Percentiles rank a stretch among this genome's conserved stretches.
Conservation (phyloP, 2,888 invertebrate species). For the Silvanus unidentatus region DNA sequence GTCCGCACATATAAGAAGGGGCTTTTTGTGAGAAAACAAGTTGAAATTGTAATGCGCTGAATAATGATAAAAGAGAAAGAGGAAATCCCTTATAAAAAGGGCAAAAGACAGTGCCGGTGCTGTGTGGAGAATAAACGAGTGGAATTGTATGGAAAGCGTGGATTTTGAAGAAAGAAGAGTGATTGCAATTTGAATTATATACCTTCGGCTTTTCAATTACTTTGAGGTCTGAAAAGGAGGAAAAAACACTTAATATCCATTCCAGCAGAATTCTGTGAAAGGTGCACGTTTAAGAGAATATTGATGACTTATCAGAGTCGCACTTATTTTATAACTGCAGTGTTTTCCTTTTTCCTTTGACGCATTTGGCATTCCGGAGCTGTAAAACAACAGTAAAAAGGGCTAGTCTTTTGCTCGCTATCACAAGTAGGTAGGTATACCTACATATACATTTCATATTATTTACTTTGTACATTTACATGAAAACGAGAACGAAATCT, state of each 20-base stretch:
- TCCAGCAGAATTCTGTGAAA: no score
- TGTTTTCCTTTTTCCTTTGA: no score
- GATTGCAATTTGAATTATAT: slow-evolving; percentile 4
- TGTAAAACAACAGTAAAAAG: no score
- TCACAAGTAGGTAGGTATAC: no score
- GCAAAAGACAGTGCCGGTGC: not conserved
- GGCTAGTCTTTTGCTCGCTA: no score
- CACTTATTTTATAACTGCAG: no score
- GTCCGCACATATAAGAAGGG: not conserved
- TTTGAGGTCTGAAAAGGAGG: not conserved
- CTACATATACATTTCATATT: no score
- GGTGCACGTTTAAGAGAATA: not conserved
- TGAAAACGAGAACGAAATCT: no score
- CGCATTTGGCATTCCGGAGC: no score
- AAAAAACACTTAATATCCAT: slow-evolving; percentile 1
- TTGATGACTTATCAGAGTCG: no score
- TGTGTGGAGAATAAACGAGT: slow-evolving; percentile 1
- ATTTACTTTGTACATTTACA: no score
- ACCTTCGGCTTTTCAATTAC: slow-evolving; percentile 5
- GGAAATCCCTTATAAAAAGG: not conserved
- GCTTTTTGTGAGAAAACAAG: not conserved
- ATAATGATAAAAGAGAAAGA: not conserved
- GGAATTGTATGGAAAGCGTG: not conserved
- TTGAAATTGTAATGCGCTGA: slow-evolving; percentile 3
- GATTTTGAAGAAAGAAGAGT: not conserved